A percentile compares a stretch with the other conserved stretches of the same genome.
Conservation (phyloP, 2,888 invertebrate genomes). For the Aphodius granarius region DNA sequence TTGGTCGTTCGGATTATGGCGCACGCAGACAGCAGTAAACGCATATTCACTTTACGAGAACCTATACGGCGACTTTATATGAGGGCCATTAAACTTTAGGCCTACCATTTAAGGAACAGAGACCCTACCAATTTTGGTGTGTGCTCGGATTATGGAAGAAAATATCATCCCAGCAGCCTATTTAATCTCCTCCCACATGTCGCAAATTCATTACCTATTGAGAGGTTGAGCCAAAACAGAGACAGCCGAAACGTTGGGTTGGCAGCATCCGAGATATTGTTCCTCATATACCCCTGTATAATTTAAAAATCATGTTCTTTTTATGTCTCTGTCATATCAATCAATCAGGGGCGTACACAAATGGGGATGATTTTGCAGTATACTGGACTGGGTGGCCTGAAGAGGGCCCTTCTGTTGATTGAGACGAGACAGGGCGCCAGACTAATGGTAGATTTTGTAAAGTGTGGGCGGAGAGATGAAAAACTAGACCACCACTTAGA, state of each 20-base stretch:
- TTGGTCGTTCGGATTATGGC: neutral
- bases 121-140: neutral
- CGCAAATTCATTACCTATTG: neutral
- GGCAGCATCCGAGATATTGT: too few species aligned
- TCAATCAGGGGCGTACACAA: neutral
- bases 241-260: too few species aligned
- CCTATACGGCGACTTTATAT: neutral
- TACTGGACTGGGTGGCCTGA: neutral
- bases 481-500: neutral
- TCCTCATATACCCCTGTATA: too few species aligned
- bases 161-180: neutral
- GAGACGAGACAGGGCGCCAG: neutral
- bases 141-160: neutral
- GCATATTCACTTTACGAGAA: neutral
- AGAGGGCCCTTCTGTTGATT: neutral
- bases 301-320: too few species aligned
- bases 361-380: neutral
- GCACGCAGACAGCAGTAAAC: neutral
- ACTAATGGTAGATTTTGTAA: neutral
- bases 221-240: too few species aligned
- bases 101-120: neutral
- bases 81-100: neutral
- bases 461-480: neutral
- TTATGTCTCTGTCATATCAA: neutral
- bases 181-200: neutral